Evolutionary conservation across 2,888 invertebrate species (phyloP).

Genomic region (Scaptomyza tumidula): DNA sequence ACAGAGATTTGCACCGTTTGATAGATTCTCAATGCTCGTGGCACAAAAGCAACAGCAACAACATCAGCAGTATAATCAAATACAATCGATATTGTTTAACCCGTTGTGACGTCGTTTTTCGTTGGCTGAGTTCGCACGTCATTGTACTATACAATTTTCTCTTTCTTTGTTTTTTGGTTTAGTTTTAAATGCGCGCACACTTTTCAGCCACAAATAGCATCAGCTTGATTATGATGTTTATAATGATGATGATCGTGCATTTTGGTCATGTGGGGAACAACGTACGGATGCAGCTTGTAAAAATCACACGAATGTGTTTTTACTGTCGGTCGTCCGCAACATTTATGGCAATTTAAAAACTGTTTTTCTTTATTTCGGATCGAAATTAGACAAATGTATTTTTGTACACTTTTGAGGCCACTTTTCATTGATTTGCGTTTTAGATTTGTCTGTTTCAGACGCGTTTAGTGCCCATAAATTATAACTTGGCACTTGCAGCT

Average conservation of each 20-base stretch:
- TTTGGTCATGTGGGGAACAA: slow-evolving; percentile 47
- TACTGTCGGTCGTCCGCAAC: slow-evolving; percentile 35
- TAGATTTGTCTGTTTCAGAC: slow-evolving; percentile 21
- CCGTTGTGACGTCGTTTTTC: slow-evolving; percentile 60
- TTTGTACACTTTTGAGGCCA: slow-evolving; percentile 49
- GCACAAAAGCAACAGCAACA: not conserved
- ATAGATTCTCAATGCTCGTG: slow-evolving; percentile 5
- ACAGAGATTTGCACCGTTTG: slow-evolving; percentile 11
- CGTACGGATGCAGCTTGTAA: slow-evolving; percentile 39
- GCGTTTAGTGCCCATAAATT: slow-evolving; percentile 50
- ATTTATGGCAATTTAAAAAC: slow-evolving; percentile 62
- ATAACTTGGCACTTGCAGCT: slow-evolving; percentile 38
- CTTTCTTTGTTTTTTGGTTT: slow-evolving; percentile 29
- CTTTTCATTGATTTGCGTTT: slow-evolving; percentile 35
- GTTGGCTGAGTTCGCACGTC: slow-evolving; percentile 48
- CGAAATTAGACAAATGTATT: slow-evolving; percentile 61
- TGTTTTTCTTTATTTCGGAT: slow-evolving; percentile 15
- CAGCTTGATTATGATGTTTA: slow-evolving; percentile 5
- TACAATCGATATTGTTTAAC: not conserved
- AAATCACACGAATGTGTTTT: slow-evolving; percentile 46
- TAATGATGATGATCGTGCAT: slow-evolving; percentile 20
- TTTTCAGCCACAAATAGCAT: slow-evolving; percentile 65
- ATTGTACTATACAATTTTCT: slow-evolving; percentile 33
- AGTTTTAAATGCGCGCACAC: slow-evolving; percentile 73
- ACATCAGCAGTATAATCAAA: not conserved